A percentile compares a stretch with the other conserved stretches of the same genome.
phyloP scores from a whole-genome alignment of 2,888 invertebrate species.

The Meghimatium bilineatum region DNA sequence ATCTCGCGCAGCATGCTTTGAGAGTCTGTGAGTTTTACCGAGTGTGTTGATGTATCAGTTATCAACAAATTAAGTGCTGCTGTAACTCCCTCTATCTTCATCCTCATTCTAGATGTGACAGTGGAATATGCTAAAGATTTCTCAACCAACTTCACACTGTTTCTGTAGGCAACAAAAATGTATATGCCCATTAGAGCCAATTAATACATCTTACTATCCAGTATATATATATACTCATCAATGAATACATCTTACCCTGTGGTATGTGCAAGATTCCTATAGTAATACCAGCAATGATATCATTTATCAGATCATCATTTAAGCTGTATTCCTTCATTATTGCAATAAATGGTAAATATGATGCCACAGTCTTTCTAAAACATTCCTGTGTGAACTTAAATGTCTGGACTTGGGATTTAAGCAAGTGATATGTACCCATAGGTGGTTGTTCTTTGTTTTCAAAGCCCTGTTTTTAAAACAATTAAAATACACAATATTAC shows the following conservation, averaged over 20 bases:
- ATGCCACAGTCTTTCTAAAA: constrained; percentile 50
- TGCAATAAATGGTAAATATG: constrained; percentile 64
- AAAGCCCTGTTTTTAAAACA: constrained; percentile 37
- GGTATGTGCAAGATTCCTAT: constrained; percentile 79
- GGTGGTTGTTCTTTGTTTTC: constrained; percentile 38
- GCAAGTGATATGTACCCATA: constrained; percentile 52
- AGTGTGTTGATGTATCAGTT: too few relatives aligned
- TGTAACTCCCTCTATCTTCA: too few relatives aligned
- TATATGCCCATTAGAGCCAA: too few relatives aligned
- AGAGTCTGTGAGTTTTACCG: too few relatives aligned
- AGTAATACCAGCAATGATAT: constrained; percentile 89
- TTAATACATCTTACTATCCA: too few relatives aligned
- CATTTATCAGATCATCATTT: constrained; percentile 81
- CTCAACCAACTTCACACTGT: too few relatives aligned
- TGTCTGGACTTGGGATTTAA: constrained; percentile 56
- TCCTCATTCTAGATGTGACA: too few relatives aligned
- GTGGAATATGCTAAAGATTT: too few relatives aligned
- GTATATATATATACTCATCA: too few relatives aligned
- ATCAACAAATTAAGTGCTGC: too few relatives aligned
- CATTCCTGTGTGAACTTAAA: constrained; percentile 55
- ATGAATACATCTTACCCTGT: not conserved
- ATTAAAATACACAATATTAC: not conserved
- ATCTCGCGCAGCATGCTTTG: too few relatives aligned
- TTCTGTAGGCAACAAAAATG: too few relatives aligned
- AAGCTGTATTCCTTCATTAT: constrained; percentile 64